Base-by-base conservation (phyloP, 30 jellyfish, hydroid and myxozoan species). In the Hydra vulgaris region DNA sequence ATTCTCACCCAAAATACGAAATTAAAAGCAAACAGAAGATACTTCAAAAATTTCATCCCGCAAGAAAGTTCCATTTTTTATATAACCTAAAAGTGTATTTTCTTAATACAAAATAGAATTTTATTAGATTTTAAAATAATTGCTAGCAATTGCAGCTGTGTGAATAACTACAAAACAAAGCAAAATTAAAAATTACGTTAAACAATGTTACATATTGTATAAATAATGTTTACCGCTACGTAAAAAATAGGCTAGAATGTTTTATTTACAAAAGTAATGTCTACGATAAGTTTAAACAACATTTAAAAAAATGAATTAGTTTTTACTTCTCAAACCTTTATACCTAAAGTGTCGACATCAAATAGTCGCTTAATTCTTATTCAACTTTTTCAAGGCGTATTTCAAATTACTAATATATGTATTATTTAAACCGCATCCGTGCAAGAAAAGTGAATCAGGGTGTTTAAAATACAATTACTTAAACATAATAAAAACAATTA, bases 21-120 rank as follows among this genome's bases (percentile, higher is more conserved):
- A 73, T 90, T 90, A 86, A 90, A 90, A 54, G 82, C 87, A 81
- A 90, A 90, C 66, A 90, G 88, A 70, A 90, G 77, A 76, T 81
- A 90, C 69, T 90, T 90, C 55, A 86, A 75, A 82, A 89, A 85
- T 27, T 17, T 55, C 89, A 87, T 85, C 40, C 97, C 97, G 74
- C 97, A 90, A 25, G 86, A 77, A 84, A 74, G 70, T 21, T 72
- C 84, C 67, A 40, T 40, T 12, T 40, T 40, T 40, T 40, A 5
- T 40, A 40, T 40, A 40, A 40, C 12, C 61, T 40, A 40, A 40
- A 40, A 40, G 61, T 40, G 12, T 40, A n/a, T n/a, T n/a, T n/a
- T n/a, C n/a, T 40, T 40, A 40, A 40, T 40, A 40, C 61, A 12
- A 40, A 40, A 40, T 40, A 40, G 61, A 40, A 40, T 40, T 3